Conservation (phyloP, 2,888 invertebrate species). For the Harpalus rubripes region DNA sequence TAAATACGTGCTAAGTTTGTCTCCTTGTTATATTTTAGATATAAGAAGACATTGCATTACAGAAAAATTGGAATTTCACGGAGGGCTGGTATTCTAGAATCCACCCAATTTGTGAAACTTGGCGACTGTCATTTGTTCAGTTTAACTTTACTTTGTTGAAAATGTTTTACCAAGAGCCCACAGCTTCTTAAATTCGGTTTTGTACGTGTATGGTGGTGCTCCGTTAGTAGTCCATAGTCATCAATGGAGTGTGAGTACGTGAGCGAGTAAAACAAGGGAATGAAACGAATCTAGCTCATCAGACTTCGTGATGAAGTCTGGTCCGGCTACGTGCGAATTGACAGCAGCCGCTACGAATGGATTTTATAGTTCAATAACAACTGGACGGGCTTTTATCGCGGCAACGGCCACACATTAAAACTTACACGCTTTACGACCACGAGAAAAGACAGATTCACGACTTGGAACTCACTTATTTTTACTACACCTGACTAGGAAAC, state of each 20-base stretch:
- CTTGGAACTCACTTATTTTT: not conserved
- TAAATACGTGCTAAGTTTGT: too few relatives aligned
- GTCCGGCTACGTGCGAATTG: constrained; percentile 57
- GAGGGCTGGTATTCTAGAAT: too few relatives aligned
- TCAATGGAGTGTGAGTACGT: not conserved
- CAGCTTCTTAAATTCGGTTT: too few relatives aligned
- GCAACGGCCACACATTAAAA: constrained; percentile 57
- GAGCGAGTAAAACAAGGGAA: not conserved
- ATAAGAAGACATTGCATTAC: too few relatives aligned
- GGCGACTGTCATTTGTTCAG: too few relatives aligned
- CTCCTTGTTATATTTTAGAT: too few relatives aligned
- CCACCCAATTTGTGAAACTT: too few relatives aligned
- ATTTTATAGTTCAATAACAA: constrained; percentile 69
- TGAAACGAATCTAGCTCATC: constrained; percentile 11
- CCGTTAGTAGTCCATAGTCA: not conserved
- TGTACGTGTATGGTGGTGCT: too few relatives aligned
- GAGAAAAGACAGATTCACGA: not conserved
- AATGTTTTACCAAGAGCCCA: too few relatives aligned
- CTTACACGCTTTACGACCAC: constrained; percentile 55
- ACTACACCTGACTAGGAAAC: too few relatives aligned
- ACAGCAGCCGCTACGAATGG: constrained; percentile 65
- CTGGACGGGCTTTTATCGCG: constrained; percentile 67
- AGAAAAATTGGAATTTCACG: too few relatives aligned
- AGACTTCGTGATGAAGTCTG: constrained; percentile 29
- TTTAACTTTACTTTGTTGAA: too few relatives aligned